phyloP scores from a whole-genome alignment of 37 sponge, comb jelly and placozoan species.

The Oopsacas minuta region DNA sequence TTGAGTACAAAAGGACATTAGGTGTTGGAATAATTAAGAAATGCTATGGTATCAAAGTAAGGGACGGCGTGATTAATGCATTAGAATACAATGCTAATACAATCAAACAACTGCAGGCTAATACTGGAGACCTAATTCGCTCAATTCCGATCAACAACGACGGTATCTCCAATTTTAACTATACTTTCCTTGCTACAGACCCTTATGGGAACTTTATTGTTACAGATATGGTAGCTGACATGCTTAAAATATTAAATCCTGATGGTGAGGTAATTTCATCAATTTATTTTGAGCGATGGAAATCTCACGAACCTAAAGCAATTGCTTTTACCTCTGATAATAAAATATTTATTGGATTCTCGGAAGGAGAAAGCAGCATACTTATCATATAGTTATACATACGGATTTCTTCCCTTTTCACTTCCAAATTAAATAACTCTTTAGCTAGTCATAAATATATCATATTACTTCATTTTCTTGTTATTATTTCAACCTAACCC shows the following conservation, averaged over 20 bases:
- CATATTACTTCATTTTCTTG: too few relatives aligned
- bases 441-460: too few relatives aligned
- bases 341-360: not conserved
- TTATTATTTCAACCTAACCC: too few relatives aligned
- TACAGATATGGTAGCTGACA: slow-evolving; percentile 4
- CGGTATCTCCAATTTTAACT: not conserved
- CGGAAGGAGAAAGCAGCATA: not conserved
- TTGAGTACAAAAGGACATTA: not conserved
- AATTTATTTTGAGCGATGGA: not conserved
- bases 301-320: not conserved
- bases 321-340: not conserved
- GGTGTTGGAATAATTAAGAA: not conserved
- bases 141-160: not conserved
- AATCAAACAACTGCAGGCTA: not conserved
- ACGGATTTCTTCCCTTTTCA: too few relatives aligned
- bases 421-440: too few relatives aligned
- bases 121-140: not conserved
- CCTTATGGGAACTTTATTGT: not conserved
- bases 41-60: not conserved
- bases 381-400: not conserved
- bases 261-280: not conserved
- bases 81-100: not conserved
- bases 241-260: not conserved
- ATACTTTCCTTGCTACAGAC: not conserved
- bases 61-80: not conserved